Conservation (phyloP, 2,888 invertebrate genomes). For the Trissolcus brochymenae region DNA sequence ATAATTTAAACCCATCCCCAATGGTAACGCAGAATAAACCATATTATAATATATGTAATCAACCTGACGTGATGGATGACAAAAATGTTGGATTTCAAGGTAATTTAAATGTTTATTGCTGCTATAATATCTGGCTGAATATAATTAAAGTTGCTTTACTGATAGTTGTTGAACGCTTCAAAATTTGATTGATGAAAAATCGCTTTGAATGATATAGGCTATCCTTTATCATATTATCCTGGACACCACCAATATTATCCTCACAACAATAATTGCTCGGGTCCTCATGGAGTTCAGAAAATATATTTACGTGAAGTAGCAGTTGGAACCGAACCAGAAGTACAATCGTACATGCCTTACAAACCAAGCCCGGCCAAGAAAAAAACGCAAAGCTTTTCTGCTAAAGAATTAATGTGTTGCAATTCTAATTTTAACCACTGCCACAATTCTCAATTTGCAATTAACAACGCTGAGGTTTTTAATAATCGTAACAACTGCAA, state of each 20-base stretch:
- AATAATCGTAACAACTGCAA: conserved; percentile 26
- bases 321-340: conserved; percentile 70
- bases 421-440: conserved; percentile 32
- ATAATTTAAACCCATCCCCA: conserved; percentile 54
- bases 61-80: conserved; percentile 65
- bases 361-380: conserved; percentile 58
- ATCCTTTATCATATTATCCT: conserved; percentile 32
- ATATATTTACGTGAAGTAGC: conserved; percentile 72
- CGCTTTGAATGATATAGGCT: conserved; percentile 18
- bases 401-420: conserved; percentile 43
- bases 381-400: conserved; percentile 63
- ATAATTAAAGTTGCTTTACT: too few species aligned
- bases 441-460: conserved; percentile 46
- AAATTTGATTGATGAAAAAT: too few species aligned
- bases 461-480: conserved; percentile 11
- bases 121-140: too few species aligned
- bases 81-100: conserved; percentile 40
- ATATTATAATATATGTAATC: conserved; percentile 69
- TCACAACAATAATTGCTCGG: conserved; percentile 39
- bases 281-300: conserved; percentile 67
- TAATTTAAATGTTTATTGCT: too few species aligned
- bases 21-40: conserved; percentile 60
- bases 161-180: too few species aligned
- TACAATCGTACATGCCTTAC: conserved; percentile 52
- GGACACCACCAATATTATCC: conserved; percentile 33